These are phyloP conservation scores for Phylloscopus trochiloides DNA, from an alignment of 2,113 vertebrate species.

Conservation along the genomic window DNA sequence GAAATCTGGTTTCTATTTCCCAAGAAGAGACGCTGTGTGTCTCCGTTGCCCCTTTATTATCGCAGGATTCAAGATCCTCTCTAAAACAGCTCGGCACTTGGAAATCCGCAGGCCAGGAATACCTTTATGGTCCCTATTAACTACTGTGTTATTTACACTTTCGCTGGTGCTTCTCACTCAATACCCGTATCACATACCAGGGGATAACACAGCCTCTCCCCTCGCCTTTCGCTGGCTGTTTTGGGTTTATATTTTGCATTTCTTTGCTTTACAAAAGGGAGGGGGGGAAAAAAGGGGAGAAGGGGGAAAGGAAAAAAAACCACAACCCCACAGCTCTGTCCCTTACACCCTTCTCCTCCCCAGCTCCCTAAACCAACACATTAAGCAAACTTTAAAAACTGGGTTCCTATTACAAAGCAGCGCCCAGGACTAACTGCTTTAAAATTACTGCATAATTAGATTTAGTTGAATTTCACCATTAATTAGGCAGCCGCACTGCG, in stretches of 20 bases:
- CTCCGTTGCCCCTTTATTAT: slow-evolving; percentile 60
- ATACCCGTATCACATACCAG: slow-evolving; percentile 31
- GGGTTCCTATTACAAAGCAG: slow-evolving; percentile 79
- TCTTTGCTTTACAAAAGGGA: slow-evolving; percentile 27
- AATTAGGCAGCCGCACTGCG: slow-evolving; percentile 79
- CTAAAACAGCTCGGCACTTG: slow-evolving; percentile 50
- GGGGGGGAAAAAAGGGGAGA: rapidly evolving
- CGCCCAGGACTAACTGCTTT: slow-evolving; percentile 80
- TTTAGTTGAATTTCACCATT: slow-evolving; percentile 84
- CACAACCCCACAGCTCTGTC: neutral
- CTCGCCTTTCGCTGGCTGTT: neutral
- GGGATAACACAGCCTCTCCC: slow-evolving; percentile 7
- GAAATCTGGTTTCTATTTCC: slow-evolving; percentile 73
- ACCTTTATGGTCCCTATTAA: slow-evolving; percentile 68
- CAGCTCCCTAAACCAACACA: slow-evolving; percentile 72
- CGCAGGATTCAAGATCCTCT: slow-evolving; percentile 47
- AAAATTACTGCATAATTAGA: slow-evolving; percentile 85
- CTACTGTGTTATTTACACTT: slow-evolving; percentile 63
- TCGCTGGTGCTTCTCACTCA: slow-evolving; percentile 55
- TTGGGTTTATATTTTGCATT: slow-evolving; percentile 34
- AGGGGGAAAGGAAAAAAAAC: neutral
- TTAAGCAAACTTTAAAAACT: slow-evolving; percentile 79
- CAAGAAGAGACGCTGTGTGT: slow-evolving; percentile 58
- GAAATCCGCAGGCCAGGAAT: slow-evolving; percentile 58
- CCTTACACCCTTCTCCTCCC: slow-evolving; percentile 61